Conservation (phyloP, 64 coral and sea anemone species). For the Montipora cactus region DNA sequence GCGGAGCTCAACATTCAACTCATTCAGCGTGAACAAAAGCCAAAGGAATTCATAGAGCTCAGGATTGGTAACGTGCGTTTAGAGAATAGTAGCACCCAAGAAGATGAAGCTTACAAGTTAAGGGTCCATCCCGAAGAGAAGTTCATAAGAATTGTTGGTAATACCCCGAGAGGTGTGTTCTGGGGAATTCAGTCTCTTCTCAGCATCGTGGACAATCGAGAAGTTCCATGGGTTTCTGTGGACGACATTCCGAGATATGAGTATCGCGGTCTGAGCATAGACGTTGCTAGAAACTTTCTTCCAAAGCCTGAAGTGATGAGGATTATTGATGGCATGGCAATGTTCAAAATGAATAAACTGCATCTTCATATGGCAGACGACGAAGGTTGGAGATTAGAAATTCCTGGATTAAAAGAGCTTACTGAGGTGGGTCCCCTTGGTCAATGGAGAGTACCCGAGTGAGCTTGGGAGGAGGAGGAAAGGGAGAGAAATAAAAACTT, state of each 20-base stretch:
- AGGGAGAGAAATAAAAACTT: neutral
- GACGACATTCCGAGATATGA: conserved; percentile 84
- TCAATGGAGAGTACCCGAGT: no score
- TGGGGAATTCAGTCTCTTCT: conserved; percentile 72
- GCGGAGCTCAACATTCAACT: neutral
- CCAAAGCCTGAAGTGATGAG: conserved; percentile 70
- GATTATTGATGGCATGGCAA: conserved; percentile 83
- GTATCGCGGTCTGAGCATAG: conserved; percentile 88
- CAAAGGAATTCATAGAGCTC: conserved; percentile 9
- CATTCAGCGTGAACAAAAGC: neutral
- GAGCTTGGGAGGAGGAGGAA: neutral
- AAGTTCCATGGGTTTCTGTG: conserved; percentile 54
- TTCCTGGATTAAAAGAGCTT: conserved; percentile 85
- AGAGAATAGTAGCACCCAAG: neutral
- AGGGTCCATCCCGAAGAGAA: conserved; percentile 31
- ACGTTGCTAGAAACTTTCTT: conserved; percentile 86
- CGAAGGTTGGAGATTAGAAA: conserved; percentile 93
- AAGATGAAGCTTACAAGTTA: conserved; percentile 59
- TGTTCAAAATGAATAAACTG: conserved; percentile 94
- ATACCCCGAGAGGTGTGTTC: conserved; percentile 40
- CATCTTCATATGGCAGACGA: conserved; percentile 94
- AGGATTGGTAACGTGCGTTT: conserved; percentile 26
- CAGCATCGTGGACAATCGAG: neutral
- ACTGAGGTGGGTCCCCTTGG: conserved; percentile 52
- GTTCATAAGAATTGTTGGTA: conserved; percentile 32